phyloP scores from a whole-genome alignment of 2,888 invertebrate species.

The Oxytorus armatus region DNA sequence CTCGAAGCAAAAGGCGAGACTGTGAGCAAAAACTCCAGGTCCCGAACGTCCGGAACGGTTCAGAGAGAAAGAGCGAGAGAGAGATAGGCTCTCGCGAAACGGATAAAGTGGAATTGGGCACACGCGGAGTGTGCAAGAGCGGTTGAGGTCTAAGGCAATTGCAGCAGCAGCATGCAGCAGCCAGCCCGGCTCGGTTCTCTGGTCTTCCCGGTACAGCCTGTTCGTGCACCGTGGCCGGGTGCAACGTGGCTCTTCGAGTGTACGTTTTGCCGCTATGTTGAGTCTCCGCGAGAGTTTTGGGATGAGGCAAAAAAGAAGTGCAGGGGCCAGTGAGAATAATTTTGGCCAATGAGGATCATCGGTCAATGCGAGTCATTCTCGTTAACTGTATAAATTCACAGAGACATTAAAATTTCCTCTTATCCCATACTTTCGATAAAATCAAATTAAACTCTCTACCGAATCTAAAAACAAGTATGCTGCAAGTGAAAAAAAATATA shows the following conservation, averaged over 20 bases:
- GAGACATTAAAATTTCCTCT: not conserved
- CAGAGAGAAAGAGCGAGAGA: conserved; percentile 49
- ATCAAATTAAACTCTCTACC: not conserved
- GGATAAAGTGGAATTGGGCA: conserved; percentile 79
- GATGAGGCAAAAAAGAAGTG: conserved; percentile 62
- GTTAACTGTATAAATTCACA: conserved; percentile 10
- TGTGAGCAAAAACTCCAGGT: conserved; percentile 48
- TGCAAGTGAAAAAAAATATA: too few relatives aligned
- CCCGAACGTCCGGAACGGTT: conserved; percentile 56
- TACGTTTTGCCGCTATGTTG: conserved; percentile 53
- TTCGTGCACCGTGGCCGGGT: conserved; percentile 73
- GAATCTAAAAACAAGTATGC: too few relatives aligned
- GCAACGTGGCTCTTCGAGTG: conserved; percentile 71
- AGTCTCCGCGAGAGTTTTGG: conserved; percentile 63
- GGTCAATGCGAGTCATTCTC: conserved; percentile 26
- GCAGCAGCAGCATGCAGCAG: conserved; percentile 70
- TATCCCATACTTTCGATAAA: not conserved
- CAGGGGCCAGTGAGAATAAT: conserved; percentile 38
- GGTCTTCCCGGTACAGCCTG: conserved; percentile 57
- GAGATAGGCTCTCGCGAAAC: conserved; percentile 67
- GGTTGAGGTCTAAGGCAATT: conserved; percentile 81
- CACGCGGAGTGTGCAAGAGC: conserved; percentile 77
- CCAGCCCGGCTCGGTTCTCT: conserved; percentile 48
- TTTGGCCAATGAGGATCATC: conserved; percentile 48
- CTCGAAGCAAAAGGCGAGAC: conserved; percentile 54